Conservation (phyloP, 2,113 vertebrate species). For the Malurus alboscapulatus region DNA sequence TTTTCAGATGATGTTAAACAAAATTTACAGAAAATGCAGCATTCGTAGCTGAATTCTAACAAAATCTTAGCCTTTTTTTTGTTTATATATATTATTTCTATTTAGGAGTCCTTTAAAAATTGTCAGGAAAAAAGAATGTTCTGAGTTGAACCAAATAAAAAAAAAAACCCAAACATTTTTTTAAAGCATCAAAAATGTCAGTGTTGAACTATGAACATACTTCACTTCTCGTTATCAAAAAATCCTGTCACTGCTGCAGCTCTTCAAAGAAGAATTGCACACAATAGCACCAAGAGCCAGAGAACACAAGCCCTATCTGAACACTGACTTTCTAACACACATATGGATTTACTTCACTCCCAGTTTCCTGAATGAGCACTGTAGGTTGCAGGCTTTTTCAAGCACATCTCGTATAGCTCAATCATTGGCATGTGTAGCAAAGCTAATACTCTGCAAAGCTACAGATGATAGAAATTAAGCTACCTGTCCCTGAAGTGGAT, state of each 20-base stretch:
- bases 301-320: constrained; percentile 54
- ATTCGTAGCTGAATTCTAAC: not conserved
- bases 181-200: not conserved
- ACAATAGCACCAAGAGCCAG: constrained; percentile 54
- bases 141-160: not conserved
- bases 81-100: not conserved
- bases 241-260: constrained; percentile 42
- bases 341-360: constrained; percentile 80
- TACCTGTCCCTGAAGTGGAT: constrained; percentile 78
- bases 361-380: constrained; percentile 75
- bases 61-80: not conserved
- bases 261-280: constrained; percentile 68
- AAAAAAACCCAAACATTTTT: not conserved
- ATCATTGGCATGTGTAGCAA: constrained; percentile 69
- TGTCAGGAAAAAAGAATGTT: not conserved
- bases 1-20: not conserved
- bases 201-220: not conserved
- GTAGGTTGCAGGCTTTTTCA: constrained; percentile 59
- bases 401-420: constrained; percentile 62
- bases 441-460: constrained; percentile 71
- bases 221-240: constrained; percentile 25
- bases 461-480: constrained; percentile 80
- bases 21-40: not conserved
- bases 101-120: not conserved
- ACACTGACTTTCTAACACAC: constrained; percentile 52